These are phyloP conservation scores for Rhabdomys dilectus DNA, from an alignment of 2,113 vertebrate species.

Conservation along the genomic window DNA sequence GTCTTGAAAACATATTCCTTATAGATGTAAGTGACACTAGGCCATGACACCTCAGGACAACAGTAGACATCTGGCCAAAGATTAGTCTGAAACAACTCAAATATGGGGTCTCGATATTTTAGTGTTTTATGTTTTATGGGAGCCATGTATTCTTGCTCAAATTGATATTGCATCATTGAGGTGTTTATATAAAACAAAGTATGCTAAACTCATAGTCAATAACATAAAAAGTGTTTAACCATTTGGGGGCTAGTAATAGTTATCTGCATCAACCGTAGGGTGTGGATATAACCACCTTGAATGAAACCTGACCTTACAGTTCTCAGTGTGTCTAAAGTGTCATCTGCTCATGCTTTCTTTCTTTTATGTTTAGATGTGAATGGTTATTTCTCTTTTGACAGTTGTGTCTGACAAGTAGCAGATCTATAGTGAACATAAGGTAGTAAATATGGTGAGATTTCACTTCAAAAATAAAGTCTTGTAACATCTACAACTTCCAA, in stretches of 20 bases:
- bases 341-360: background rate
- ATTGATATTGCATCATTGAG: background rate
- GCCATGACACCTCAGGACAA: accelerated
- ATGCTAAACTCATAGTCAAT: background rate
- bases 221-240: background rate
- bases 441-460: background rate
- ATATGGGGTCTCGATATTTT: background rate
- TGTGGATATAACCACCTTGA: background rate
- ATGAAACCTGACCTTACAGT: background rate
- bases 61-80: background rate
- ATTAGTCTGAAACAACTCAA: background rate
- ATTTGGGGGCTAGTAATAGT: background rate
- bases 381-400: background rate
- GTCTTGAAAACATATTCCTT: too few species aligned
- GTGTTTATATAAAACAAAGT: background rate
- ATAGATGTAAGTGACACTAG: background rate
- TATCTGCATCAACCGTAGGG: background rate
- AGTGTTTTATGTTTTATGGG: background rate
- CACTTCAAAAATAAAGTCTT: background rate
- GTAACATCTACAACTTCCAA: background rate
- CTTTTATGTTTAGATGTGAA: background rate
- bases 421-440: background rate
- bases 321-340: background rate
- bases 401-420: background rate
- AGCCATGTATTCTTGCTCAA: background rate